These are phyloP conservation scores for Elgaria multicarinata DNA, from an alignment of 2,113 vertebrate genomes.

Conservation along the genomic window DNA sequence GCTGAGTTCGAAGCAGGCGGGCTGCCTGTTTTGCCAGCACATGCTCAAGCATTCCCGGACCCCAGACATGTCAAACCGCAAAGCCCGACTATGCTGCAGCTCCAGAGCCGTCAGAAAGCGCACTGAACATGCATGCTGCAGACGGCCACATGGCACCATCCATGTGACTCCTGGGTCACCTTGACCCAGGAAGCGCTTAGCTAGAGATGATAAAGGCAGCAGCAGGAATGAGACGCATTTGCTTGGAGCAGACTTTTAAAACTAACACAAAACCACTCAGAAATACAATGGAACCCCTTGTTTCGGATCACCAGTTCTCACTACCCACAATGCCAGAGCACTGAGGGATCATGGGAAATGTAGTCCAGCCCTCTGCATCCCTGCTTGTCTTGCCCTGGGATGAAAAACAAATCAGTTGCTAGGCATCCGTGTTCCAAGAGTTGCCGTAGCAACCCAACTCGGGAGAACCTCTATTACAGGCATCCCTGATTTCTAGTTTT, in stretches of 20 bases:
- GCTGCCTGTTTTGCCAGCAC: not conserved
- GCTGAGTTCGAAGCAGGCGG: rapidly evolving
- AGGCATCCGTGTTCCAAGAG: rapidly evolving
- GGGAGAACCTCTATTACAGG: not conserved
- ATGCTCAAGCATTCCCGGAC: rapidly evolving
- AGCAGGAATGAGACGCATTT: not conserved
- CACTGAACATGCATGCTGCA: not conserved
- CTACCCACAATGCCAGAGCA: not conserved
- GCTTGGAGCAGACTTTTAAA: no score
- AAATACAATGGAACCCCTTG: not conserved
- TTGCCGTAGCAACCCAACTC: not conserved
- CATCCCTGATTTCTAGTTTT: not conserved
- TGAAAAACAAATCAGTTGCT: rapidly evolving
- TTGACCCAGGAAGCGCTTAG: not conserved
- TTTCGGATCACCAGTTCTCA: not conserved
- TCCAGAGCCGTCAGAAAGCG: no score
- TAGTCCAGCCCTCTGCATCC: not conserved
- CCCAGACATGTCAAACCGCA: not conserved
- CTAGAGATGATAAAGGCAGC: not conserved
- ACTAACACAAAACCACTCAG: not conserved
- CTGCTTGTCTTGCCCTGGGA: rapidly evolving
- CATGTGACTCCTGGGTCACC: not conserved
- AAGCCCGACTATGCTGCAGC: rapidly evolving
- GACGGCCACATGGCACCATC: not conserved
- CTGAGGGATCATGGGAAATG: constrained; percentile 18